phyloP scores from a whole-genome alignment of 2,888 invertebrate genomes.

The Tetanocera ferruginea region DNA sequence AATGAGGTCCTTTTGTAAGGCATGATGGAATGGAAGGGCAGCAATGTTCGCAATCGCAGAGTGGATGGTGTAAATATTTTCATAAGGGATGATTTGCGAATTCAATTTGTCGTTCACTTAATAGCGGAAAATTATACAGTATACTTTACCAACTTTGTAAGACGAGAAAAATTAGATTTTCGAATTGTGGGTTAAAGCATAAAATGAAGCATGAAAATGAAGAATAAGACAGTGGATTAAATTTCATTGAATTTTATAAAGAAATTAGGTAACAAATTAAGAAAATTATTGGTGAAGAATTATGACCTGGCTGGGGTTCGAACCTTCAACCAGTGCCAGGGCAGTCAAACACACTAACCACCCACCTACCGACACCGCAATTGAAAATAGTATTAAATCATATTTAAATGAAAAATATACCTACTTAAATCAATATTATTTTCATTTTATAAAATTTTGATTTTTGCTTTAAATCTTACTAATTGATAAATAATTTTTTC shows the following conservation, averaged over 20 bases:
- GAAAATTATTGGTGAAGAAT: too few species aligned
- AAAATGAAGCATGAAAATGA: background rate
- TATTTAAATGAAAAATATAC: too few species aligned
- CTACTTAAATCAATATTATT: too few species aligned
- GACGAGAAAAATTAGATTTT: background rate
- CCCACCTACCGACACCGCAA: too few species aligned
- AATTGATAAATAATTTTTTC: too few species aligned
- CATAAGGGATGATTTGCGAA: conserved; percentile 38
- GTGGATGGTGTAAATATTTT: conserved; percentile 38
- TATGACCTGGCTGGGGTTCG: too few species aligned
- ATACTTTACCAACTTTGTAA: background rate
- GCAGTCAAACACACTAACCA: too few species aligned
- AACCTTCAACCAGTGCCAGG: too few species aligned
- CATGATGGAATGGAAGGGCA: conserved; percentile 13
- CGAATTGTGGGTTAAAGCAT: background rate
- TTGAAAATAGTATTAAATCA: too few species aligned
- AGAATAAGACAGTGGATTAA: background rate
- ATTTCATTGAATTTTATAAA: background rate
- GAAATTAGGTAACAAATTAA: too few species aligned
- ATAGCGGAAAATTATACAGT: background rate
- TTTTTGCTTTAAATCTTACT: too few species aligned
- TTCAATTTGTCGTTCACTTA: background rate
- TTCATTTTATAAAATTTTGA: too few species aligned
- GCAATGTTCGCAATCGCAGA: conserved; percentile 11
- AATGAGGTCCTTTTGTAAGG: conserved; percentile 43